Percentiles rank a stretch among this genome's conserved stretches.
These are phyloP conservation scores for Trematomus bernacchii DNA, from an alignment of 2,797 vertebrate genomes.

Conservation along the genomic window DNA sequence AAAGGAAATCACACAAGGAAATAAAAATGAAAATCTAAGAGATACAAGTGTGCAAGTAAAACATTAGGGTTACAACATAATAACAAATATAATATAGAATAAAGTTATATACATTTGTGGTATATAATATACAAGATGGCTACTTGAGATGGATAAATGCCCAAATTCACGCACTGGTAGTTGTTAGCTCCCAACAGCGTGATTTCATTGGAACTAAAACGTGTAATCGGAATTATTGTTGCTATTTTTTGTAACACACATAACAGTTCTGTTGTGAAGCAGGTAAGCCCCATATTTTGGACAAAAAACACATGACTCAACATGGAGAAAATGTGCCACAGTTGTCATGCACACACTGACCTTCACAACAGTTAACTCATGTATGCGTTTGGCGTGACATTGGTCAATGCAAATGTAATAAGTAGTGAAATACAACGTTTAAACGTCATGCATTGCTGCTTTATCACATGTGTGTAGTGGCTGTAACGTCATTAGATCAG, in stretches of 20 bases:
- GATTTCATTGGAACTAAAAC: not conserved
- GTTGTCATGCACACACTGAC: not conserved
- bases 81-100: too few species aligned
- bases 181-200: not conserved
- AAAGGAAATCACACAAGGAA: too few species aligned
- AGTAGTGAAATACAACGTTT: not conserved
- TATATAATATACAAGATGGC: too few species aligned
- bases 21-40: too few species aligned
- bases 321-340: not conserved
- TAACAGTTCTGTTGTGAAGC: not conserved
- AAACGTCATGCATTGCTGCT: not conserved
- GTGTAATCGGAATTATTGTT: not conserved
- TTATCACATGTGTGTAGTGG: constrained; percentile 6
- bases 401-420: not conserved
- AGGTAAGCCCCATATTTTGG: not conserved
- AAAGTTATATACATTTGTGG: too few species aligned
- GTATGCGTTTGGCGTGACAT: not conserved
- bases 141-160: too few species aligned
- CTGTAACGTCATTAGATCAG: not conserved
- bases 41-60: too few species aligned
- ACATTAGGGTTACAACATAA: too few species aligned
- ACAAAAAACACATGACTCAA: constrained; percentile 1
- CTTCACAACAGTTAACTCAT: not conserved
- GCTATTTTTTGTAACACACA: not conserved
- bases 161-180: too few species aligned